Conservation (phyloP, 2,113 vertebrate genomes). For the Hyaena hyaena region DNA sequence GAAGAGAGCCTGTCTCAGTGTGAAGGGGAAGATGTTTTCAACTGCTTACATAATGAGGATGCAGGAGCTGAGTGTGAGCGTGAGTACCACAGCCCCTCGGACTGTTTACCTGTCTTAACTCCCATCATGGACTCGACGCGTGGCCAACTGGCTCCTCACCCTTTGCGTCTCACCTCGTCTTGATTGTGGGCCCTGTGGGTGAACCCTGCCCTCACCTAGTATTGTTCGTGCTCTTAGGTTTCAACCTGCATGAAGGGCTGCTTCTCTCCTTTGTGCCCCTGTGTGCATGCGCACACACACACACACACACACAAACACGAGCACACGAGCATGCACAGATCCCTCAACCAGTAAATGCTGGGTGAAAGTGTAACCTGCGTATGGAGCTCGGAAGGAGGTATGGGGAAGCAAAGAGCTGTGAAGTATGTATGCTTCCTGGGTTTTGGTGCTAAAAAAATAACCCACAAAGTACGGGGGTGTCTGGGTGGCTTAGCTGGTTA, state of each 20-base stretch:
- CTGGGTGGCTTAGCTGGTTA: too few relatives aligned
- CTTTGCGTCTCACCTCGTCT: not conserved
- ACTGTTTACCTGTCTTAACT: not conserved
- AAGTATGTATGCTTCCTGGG: not conserved
- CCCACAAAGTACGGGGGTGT: too few relatives aligned
- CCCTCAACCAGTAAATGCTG: not conserved
- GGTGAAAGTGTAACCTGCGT: not conserved
- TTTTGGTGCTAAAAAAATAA: not conserved
- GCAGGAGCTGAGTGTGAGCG: constrained; percentile 55
- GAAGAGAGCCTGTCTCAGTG: constrained; percentile 52
- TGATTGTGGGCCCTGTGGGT: not conserved
- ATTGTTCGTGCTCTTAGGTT: not conserved
- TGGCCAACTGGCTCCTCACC: accelerated
- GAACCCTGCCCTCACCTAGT: not conserved
- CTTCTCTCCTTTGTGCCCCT: not conserved
- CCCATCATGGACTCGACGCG: not conserved
- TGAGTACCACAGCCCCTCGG: not conserved
- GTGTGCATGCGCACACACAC: accelerated
- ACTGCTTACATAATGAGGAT: not conserved
- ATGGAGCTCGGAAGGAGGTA: not conserved
- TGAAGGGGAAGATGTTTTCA: not conserved
- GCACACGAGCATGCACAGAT: not conserved
- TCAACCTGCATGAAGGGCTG: not conserved
- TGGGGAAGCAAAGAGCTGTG: not conserved
- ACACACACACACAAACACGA: not conserved